phyloP scores from a whole-genome alignment of 2,888 invertebrate genomes.

The Lysandra bellargus region DNA sequence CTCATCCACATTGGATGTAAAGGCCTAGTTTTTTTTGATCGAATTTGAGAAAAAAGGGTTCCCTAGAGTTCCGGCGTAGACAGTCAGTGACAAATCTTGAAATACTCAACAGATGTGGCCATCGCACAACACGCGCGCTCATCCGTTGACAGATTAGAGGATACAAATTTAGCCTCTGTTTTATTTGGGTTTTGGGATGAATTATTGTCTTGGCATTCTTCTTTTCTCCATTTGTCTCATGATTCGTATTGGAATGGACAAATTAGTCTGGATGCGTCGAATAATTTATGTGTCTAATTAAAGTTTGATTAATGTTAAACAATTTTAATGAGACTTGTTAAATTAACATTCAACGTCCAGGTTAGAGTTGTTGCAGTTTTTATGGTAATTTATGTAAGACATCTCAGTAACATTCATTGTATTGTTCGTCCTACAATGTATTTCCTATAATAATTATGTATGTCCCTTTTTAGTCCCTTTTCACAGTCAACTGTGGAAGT shows the following conservation, averaged over 20 bases:
- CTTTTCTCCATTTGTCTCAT: slow-evolving; percentile 22
- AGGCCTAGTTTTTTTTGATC: no score
- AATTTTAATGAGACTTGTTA: not conserved
- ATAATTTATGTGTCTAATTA: slow-evolving; percentile 41
- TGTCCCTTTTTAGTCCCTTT: no score
- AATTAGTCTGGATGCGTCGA: slow-evolving; percentile 48
- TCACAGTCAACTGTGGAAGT: not conserved
- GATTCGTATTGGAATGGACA: slow-evolving; percentile 44
- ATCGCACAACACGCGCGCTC: slow-evolving; percentile 75
- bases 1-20: no score
- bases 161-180: slow-evolving; percentile 74
- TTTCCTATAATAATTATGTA: no score
- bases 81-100: slow-evolving; percentile 71
- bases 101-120: slow-evolving; percentile 76
- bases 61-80: slow-evolving; percentile 66
- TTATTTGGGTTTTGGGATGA: slow-evolving; percentile 71
- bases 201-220: slow-evolving; percentile 65
- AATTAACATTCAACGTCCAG: not conserved
- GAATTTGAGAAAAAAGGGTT: slow-evolving; percentile 58
- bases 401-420: no score
- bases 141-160: slow-evolving; percentile 78
- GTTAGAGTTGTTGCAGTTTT: not conserved
- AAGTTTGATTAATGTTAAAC: slow-evolving; percentile 12
- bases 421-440: no score
- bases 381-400: not conserved